Conservation (phyloP, 2,797 vertebrate species). For the Chaunax sp. region DNA sequence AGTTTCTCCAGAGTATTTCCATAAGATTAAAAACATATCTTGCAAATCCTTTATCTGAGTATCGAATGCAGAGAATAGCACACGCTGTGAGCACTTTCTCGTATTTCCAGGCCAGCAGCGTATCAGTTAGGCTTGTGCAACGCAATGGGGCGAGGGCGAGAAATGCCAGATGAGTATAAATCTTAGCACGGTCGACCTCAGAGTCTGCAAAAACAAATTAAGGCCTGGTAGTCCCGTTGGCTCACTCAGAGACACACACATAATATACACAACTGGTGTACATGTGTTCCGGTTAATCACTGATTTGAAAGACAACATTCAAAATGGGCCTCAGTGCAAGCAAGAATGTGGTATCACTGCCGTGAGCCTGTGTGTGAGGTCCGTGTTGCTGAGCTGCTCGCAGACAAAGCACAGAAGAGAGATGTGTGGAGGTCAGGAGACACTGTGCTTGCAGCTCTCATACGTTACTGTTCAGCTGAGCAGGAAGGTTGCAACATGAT, state of each 20-base stretch:
- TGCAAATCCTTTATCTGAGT: conserved; percentile 20
- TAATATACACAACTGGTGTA: conserved; percentile 67
- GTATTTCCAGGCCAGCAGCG: conserved; percentile 30
- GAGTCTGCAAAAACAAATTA: conserved; percentile 70
- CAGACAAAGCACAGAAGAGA: conserved; percentile 39
- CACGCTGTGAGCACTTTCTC: conserved; percentile 11
- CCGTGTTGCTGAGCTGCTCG: conserved; percentile 33
- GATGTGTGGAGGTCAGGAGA: conserved; percentile 37
- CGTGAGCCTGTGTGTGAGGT: conserved; percentile 65
- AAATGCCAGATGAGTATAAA: conserved; percentile 60
- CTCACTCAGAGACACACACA: conserved; percentile 49
- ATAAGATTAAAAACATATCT: conserved; percentile 6
- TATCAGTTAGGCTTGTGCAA: conserved; percentile 56
- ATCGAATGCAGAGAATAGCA: conserved; percentile 8
- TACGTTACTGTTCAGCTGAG: conserved; percentile 27
- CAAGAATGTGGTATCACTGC: conserved; percentile 53
- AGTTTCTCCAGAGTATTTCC: conserved; percentile 1
- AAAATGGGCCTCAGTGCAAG: conserved; percentile 31
- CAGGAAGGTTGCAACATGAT: conserved; percentile 20
- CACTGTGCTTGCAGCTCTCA: conserved; percentile 18
- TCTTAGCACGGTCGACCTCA: conserved; percentile 48
- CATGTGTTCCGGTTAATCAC: conserved; percentile 72
- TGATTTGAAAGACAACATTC: conserved; percentile 72
- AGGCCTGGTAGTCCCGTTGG: conserved; percentile 36
- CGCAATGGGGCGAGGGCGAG: conserved; percentile 34